phyloP scores from a whole-genome alignment of 2,888 invertebrate genomes.

The Pseudococcus jackbeardsleyi region DNA sequence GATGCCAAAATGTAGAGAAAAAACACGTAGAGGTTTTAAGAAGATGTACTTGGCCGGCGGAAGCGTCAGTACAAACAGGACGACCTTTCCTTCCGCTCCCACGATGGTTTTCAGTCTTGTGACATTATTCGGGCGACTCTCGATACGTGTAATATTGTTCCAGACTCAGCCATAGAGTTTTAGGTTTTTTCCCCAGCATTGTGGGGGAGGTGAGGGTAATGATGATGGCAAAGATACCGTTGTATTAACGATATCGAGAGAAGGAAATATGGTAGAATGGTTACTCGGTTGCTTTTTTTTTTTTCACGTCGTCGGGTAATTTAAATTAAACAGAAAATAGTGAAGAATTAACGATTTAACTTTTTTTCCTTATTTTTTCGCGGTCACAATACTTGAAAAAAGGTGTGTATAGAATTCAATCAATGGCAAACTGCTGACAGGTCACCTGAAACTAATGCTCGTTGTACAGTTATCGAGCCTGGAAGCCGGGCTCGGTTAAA shows the following conservation, averaged over 20 bases:
- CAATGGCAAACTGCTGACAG: slow-evolving; percentile 59
- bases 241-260: slow-evolving; percentile 58
- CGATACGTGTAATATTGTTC: background rate
- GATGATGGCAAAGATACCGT: slow-evolving; percentile 26
- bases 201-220: background rate
- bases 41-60: slow-evolving; percentile 30
- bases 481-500: background rate
- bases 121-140: slow-evolving; percentile 27
- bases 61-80: slow-evolving; percentile 41
- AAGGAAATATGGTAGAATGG: slow-evolving; percentile 64
- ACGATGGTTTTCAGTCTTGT: slow-evolving; percentile 51
- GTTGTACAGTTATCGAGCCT: slow-evolving; percentile 36
- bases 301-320: slow-evolving; percentile 34
- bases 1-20: background rate
- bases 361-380: background rate
- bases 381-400: slow-evolving; percentile 48
- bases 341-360: slow-evolving; percentile 58
- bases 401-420: slow-evolving; percentile 57
- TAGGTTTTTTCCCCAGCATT: background rate
- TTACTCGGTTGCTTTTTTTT: background rate
- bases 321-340: slow-evolving; percentile 53
- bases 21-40: slow-evolving; percentile 2
- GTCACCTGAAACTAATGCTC: slow-evolving; percentile 63
- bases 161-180: background rate
- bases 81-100: slow-evolving; percentile 63